A percentile compares a stretch with the other conserved stretches of the same genome.
These are phyloP conservation scores for Neomorphus geoffroyi DNA, from an alignment of 2,797 vertebrate genomes.

Conservation along the genomic window DNA sequence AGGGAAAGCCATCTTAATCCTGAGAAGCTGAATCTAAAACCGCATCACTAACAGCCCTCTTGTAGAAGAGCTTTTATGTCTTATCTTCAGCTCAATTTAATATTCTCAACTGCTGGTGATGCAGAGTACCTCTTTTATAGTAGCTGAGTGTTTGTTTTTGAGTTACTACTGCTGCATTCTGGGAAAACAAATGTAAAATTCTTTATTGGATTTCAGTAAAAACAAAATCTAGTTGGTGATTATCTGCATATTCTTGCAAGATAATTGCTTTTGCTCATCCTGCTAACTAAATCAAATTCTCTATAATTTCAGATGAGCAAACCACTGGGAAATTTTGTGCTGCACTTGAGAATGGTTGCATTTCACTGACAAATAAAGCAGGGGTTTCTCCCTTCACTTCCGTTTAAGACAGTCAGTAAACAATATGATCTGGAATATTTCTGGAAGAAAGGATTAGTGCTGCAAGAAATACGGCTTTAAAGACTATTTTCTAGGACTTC, in stretches of 20 bases:
- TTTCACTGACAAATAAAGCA: background rate
- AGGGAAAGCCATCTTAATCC: conserved; percentile 2
- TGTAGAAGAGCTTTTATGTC: background rate
- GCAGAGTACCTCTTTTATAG: background rate
- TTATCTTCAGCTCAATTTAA: background rate
- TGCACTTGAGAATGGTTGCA: background rate
- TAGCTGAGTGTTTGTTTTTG: background rate
- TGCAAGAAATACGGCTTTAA: background rate
- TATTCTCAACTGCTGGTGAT: background rate
- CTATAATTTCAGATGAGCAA: background rate
- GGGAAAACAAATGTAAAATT: background rate
- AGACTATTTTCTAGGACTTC: background rate
- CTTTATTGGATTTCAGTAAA: background rate
- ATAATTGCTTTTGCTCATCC: background rate
- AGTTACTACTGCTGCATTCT: background rate
- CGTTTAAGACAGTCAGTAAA: background rate
- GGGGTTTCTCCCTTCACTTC: background rate
- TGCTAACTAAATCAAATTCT: background rate
- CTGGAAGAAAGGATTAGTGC: background rate
- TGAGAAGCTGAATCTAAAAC: background rate
- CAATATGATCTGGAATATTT: background rate
- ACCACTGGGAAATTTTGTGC: background rate
- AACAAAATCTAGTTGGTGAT: background rate
- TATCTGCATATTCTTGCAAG: background rate
- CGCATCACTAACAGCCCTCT: background rate